Percentiles rank a stretch among this genome's conserved stretches.
Conservation (phyloP, 2,797 vertebrate genomes). For the Pelobates cultripes region DNA sequence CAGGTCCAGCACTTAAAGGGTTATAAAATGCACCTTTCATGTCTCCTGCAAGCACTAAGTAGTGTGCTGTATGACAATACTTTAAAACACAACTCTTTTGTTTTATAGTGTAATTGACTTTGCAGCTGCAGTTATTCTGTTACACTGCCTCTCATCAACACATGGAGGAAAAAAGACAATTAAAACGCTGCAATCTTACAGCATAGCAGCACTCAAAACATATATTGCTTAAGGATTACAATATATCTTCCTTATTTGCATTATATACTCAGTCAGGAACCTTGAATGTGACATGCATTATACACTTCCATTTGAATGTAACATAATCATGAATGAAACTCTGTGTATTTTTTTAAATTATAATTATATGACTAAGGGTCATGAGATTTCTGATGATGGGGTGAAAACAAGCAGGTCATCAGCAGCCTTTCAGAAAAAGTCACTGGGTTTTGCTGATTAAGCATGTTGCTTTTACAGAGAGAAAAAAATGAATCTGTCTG, state of each 20-base stretch:
- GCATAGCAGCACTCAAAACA: neutral
- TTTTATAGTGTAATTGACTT: conserved; percentile 46
- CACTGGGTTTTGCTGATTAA: conserved; percentile 49
- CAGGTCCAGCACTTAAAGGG: too few species aligned
- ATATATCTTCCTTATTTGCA: neutral
- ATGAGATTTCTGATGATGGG: conserved; percentile 34
- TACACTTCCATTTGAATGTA: neutral
- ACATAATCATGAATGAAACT: neutral
- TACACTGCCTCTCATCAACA: conserved; percentile 26
- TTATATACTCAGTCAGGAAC: neutral
- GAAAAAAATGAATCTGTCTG: conserved; percentile 40
- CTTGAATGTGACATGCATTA: neutral
- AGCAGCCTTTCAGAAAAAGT: neutral
- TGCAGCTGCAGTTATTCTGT: conserved; percentile 33
- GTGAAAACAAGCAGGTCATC: conserved; percentile 41
- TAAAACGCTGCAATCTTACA: neutral
- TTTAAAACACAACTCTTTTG: conserved; percentile 39
- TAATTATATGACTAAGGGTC: neutral
- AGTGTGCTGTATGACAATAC: too few species aligned
- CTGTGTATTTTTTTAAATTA: neutral
- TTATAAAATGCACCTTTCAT: too few species aligned
- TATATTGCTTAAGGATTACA: neutral
- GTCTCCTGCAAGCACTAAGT: too few species aligned
- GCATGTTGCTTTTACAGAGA: conserved; percentile 25
- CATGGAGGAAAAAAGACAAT: conserved; percentile 15